Base-by-base conservation (phyloP, 2,113 vertebrate genomes). In the Dasyurus viverrinus region DNA sequence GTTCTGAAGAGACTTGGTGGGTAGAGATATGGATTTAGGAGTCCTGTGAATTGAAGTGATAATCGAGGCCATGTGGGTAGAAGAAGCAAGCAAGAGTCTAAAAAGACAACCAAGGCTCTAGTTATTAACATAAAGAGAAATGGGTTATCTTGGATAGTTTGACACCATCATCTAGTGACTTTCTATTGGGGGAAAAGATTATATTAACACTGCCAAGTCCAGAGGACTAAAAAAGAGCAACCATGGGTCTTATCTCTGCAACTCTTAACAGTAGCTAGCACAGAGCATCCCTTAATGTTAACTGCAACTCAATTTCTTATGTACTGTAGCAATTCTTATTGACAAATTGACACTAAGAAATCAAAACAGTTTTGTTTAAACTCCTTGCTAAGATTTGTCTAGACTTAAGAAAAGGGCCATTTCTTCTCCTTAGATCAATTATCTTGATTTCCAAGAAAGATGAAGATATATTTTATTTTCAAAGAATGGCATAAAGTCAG, bases 131-230 rank as follows among this genome's bases (percentile, higher is more conserved):
- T 53, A 96, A 22, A 68, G 46, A 84, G 36, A 84, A 84, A 96
- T 94, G 55, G 94, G 90, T 11, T 93, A 55, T 92, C 53, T 90
- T 91, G 48, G 50, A 96, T 46, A 52, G 92, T 53, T 68, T 90
- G 92, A 91, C 19, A 42, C n/a, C 48, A 50, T 50, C 57, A 92
- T 46, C 89, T 95, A 92, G 90, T 93, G 53, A 25, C 25, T 47
- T 54, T 92, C 22, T 96, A 55, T 94, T 92, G 90, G 48, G 89
- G 95, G n/a, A 92, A 96, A 89, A 53, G 30, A 95, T 57, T 14
- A n/a, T 46, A 93, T 27, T 89, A 91, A 50, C 10, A 52, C 10
- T 92, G 54, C 50, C 50, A 92, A 90, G 42, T 5, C 89, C 93
- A 8, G n/a, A 25, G 46, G n/a, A 92, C 16, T 89, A 50, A 16